Base-by-base conservation (phyloP, 2,797 vertebrate species). In the Neomorphus geoffroyi region DNA sequence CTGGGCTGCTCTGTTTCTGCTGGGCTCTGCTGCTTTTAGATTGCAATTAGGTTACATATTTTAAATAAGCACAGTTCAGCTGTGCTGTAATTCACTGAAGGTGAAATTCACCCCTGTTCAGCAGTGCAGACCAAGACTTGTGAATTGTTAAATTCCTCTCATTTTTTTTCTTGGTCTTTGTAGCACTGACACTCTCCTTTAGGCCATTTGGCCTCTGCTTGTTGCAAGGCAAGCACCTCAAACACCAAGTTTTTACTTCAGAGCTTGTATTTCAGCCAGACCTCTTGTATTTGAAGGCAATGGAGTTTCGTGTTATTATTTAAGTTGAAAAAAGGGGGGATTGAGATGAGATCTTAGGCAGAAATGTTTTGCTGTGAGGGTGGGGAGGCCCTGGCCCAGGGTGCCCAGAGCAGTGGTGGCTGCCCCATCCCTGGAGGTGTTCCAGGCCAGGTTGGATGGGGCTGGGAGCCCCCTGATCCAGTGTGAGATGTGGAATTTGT, bases 41-140 rank as follows among this genome's bases (percentile, higher is more conserved):
- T 21, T 82, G 90, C 93, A 96, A 91, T 96, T 95, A 93, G 74
- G 33, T 18, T 64, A 62, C 73, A 60, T 72, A 75, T 95, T 81
- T 41, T 13, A 86, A 88, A 6, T 69, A 12, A 62, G 28, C 16
- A 6, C 43, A n/a, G 62, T 18, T 94, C 48, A 43, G 33, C 83
- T 61, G 50, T 21, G 50, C 57, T 77, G 64, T 87, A 80, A 87
- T 53, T 92, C 64, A 45, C 39, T 74, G 84, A 87, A 95, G 88
- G 95, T 96, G 93, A 93, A 80, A 27, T 13, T 92, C 88, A 80
- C 53, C 64, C 79, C 67, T 67, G 18, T 27, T 66, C 82, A 71
- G 80, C 58, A 60, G 9, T 7, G 30, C 72, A 46, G 46, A 17
- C 37, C 30, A 3, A 75, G 26, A 35, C 35, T 23, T 51, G 14